These are phyloP conservation scores for Cepaea hortensis DNA, from an alignment of 2,888 invertebrate species.

Conservation along the genomic window DNA sequence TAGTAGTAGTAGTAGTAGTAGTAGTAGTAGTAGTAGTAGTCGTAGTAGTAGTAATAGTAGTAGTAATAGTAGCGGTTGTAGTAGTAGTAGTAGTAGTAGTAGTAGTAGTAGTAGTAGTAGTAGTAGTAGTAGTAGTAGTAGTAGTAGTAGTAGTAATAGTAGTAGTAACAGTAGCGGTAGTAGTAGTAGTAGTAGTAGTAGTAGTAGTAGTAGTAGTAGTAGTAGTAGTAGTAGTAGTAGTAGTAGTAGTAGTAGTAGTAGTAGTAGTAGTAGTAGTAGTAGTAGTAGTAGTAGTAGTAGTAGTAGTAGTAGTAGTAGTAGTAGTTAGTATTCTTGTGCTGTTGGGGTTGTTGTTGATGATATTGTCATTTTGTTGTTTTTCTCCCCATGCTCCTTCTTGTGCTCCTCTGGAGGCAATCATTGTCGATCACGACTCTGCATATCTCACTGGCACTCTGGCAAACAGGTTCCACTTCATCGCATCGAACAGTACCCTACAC, in stretches of 20 bases:
- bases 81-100: too few relatives aligned
- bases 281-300: slow-evolving; percentile 1
- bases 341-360: too few relatives aligned
- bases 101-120: too few relatives aligned
- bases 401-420: too few relatives aligned
- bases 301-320: not conserved
- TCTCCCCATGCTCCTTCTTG: too few relatives aligned
- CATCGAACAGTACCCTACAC: too few relatives aligned
- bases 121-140: too few relatives aligned
- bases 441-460: too few relatives aligned
- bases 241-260: slow-evolving; percentile 3
- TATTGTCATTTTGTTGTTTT: too few relatives aligned
- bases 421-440: too few relatives aligned
- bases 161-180: not conserved
- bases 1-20: slow-evolving; percentile 21
- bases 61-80: not conserved
- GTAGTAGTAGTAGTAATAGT: not conserved
- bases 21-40: slow-evolving; percentile 7
- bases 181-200: not conserved
- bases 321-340: not conserved
- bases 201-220: not conserved
- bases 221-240: not conserved
- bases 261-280: slow-evolving; percentile 1
- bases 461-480: too few relatives aligned
- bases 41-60: not conserved